Evolutionary conservation across 2,888 invertebrate species (phyloP), one percentile per base, ranked within the genome.

Genomic region (Litoditis marina): DNA sequence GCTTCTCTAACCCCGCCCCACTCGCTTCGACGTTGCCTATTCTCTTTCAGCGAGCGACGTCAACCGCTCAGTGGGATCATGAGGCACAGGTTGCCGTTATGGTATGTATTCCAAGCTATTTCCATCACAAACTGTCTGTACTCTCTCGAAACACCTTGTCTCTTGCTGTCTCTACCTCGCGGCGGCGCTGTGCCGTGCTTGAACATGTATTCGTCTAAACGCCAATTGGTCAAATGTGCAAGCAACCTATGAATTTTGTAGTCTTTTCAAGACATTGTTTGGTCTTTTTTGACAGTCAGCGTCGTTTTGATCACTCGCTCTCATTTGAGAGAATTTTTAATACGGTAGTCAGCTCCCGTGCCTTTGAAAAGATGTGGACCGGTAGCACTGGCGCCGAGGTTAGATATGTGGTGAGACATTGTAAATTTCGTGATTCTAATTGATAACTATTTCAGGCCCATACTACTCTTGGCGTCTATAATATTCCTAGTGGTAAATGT

Each of bases 391-490:
- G n/a, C n/a, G n/a, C n/a, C n/a, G n/a, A n/a, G n/a, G n/a, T n/a
- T n/a, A n/a, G n/a, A n/a, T n/a, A n/a, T n/a, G n/a, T n/a, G n/a
- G n/a, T n/a, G n/a, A n/a, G n/a, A n/a, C n/a, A 13, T 39, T 39
- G 13, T 39, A 13, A 39, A 39, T 39, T 13, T 39, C 39, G n/a
- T 11, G 39, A n/a, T 13, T 39, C 11, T 11, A 13, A 39, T 39
- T 39, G 39, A 39, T 39, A 39, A 39, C 39, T 39, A 39, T 62
- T 62, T 53, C 68, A 71, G 71, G 71, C 69, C 65, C 32, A 46
- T 71, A 58, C 65, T 71, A 64, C 69, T 63, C 34, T 59, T 71
- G 60, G 65, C 67, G 53, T 49, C 64, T 50, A 50, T 71, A 59
- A 63, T 59, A 54, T 60, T 68, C 54, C 34, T 71, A 42, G 54